Evolutionary conservation across 2,888 invertebrate genomes (phyloP), one percentile per base, ranked within the genome.

Genomic region (Drosophila diplacantha): DNA sequence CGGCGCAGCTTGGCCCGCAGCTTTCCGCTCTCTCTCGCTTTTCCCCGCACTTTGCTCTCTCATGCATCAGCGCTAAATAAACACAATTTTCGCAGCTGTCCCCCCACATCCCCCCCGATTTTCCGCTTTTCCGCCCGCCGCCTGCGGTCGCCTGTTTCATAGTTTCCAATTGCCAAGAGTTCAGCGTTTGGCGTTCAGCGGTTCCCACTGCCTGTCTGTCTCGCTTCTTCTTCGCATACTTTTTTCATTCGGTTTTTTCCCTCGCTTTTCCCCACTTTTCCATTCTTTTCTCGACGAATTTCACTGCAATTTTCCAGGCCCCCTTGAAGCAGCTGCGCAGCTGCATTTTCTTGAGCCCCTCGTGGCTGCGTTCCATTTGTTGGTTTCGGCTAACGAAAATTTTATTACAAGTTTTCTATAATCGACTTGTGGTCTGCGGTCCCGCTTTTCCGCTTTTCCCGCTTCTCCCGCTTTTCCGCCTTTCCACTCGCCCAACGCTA

Each of bases 371-470:
- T 65, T 80, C 61, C 70, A 63, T 69, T 81, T 72, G 74, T 75
- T 72, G 75, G 75, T 69, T 64, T 74, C 62, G 69, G 79, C 72
- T 75, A 76, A 79, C 73, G 68, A 81, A 80, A 75, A 80, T 80
- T 79, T 70, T 81, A 80, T 80, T 81, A 80, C 80, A 79, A 81
- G 68, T 80, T 80, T 81, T 71, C 77, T 81, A 77, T 81, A 80
- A 80, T 80, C 80, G 80, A 80, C 77, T 81, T 76, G 72, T 46
- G 64, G 74, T 57, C 63, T 69, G 75, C 41, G 76, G 76, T 60
- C 69, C 52, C 43, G 26, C 37, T 37, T n/a, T 29, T 14, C 52
- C 43, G 26, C 37, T 37, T n/a, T 29, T 14, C 26, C 26, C 7
- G 7, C 34, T 7, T 32, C n/a, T 14, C 52, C 43, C 38, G 24